Base-by-base conservation (phyloP, 2,888 invertebrate species). In the Amphipyra berbera region DNA sequence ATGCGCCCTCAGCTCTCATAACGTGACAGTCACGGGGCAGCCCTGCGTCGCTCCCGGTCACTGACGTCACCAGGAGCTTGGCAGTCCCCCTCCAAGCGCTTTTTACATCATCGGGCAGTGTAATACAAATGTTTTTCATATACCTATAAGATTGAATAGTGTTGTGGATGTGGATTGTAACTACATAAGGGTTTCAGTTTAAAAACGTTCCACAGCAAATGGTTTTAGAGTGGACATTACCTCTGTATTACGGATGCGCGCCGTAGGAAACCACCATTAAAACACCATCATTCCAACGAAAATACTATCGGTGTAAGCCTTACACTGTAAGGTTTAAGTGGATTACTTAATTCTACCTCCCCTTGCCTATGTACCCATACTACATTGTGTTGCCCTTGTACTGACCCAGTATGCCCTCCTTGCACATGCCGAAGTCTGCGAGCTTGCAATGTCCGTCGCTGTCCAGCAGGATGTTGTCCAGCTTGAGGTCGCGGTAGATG, bases 361-460 rank as follows among this genome's bases (percentile, higher is more conserved):
- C 21, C 2, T 21, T 21, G 3, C 2, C 3, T 21, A 21, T 21
- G 21, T 21, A 21, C 3, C 3, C 21, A 21, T 21, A 3, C 3
- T 21, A 21, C 3, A 21, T 21, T 21, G 21, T 21, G 21, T 21
- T 21, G 21, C 21, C 21, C 21, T 21, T 2, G n/a, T 12, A 78
- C 83, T 67, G 37, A 93, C 94, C 94, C 53, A 96, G 88, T 83
- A 99, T 98, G 54, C 97, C 97, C 92, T 99, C 99, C 94, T 99
- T 99, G 95, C 99, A 99, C 99, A 99, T 99, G 86, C 99, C 99
- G 91, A 98, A 98, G 94, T 98, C 98, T 1, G 98, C 98, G 60
- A 98, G 95, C 94, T 98, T 98, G 94, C 98, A 98, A 90, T 98
- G 98, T 0, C 99, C 99, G 84, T 99, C 99, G 81, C 97, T 97